Evolutionary conservation across 2,113 vertebrate genomes (phyloP).

Genomic region (Pachypanchax playfairii): DNA sequence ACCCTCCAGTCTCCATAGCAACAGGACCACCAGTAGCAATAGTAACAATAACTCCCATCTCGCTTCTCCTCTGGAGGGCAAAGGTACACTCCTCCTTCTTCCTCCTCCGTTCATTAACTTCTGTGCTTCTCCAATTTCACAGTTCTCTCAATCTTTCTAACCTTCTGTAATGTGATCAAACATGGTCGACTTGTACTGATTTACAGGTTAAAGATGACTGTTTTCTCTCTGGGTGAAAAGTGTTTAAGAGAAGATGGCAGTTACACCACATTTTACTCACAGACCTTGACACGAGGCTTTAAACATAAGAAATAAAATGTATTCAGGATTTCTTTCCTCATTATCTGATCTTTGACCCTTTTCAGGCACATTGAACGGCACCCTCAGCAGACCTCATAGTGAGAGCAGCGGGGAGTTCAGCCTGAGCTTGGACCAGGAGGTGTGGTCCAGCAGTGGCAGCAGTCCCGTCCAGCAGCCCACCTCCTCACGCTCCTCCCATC

Average conservation of each 20-base stretch:
- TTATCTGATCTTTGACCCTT: background rate
- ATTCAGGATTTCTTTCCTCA: too few species aligned
- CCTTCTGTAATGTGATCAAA: background rate
- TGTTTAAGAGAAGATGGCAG: background rate
- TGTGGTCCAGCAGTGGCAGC: constrained; percentile 93
- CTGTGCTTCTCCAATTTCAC: constrained; percentile 2
- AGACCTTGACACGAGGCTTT: too few species aligned
- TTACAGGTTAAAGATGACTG: background rate
- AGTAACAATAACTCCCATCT: constrained; percentile 91
- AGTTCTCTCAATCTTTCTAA: background rate
- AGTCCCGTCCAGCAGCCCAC: constrained; percentile 87
- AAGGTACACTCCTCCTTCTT: constrained; percentile 85
- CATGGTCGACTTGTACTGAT: background rate
- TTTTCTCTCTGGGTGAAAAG: background rate
- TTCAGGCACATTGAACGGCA: constrained; percentile 85
- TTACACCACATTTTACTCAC: too few species aligned
- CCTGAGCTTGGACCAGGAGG: constrained; percentile 87
- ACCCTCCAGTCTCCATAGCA: constrained; percentile 97
- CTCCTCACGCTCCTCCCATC: constrained; percentile 82
- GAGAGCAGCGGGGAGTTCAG: constrained; percentile 97
- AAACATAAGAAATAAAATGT: too few species aligned
- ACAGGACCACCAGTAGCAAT: constrained; percentile 94
- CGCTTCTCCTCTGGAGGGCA: constrained; percentile 88
- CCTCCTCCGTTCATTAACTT: background rate
- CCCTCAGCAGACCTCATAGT: constrained; percentile 90